Evolutionary conservation across 2,797 vertebrate species (phyloP), one percentile per base, ranked within the genome.

Genomic region (Alca torda): DNA sequence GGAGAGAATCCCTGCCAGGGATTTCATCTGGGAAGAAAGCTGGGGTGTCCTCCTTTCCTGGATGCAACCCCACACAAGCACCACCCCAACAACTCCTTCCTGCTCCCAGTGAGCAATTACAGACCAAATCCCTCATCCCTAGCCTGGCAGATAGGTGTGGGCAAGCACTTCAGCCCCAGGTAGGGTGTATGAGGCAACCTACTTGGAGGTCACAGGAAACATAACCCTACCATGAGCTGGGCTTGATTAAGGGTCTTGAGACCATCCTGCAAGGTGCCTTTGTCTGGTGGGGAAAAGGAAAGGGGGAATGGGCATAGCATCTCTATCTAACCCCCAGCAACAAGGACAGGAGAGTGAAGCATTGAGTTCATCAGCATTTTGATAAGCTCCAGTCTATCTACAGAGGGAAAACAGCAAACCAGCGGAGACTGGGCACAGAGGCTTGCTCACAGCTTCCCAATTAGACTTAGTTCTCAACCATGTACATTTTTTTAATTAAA

Each of bases 401-500:
- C 35, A 61, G 79, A 79, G 18, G 48, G 30, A 16, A 51, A 64
- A 64, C 70, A 33, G n/a, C 74, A 92, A 69, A 69, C 33, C 48
- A 65, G 88, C 0, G 0, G 51, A 92, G 63, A 67, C 19, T 26
- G 13, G 67, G 51, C 77, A 65, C 85, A 63, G 87, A 81, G 84
- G 37, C 63, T 73, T 33, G 2, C 65, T 88, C 78, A 60, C 59
- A 90, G 74, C 33, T 92, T 96, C 70, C 74, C 81, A 93, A 80
- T 95, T 94, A 95, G 81, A 67, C 41, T 77, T 93, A 10, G 56
- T 93, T 92, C 81, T 83, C 86, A 90, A 50, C 67, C 68, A 84
- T 68, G 80, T 89, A 89, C 85, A 53, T 74, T 96, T 95, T 97
- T 96, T 95, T 92, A 96, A 95, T 96, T 95, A 96, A 95, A 96